phyloP scores from a whole-genome alignment of 2,113 vertebrate species.

The Geothlypis trichas region DNA sequence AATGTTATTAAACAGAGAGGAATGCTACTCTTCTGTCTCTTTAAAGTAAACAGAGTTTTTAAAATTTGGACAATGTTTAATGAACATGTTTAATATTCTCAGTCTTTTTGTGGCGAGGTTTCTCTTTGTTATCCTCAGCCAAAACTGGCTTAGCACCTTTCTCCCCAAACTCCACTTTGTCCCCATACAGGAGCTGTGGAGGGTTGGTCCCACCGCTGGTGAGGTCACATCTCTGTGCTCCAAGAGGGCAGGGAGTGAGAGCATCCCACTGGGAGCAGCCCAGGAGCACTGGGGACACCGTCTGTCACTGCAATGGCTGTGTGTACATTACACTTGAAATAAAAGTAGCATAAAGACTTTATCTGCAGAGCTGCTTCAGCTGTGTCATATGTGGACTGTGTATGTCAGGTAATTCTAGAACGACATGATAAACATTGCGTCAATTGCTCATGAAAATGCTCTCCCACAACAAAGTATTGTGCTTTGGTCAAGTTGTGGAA shows the following conservation, averaged over 20 bases:
- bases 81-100: not conserved
- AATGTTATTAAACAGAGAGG: not conserved
- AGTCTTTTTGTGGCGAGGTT: not conserved
- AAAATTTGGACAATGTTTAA: not conserved
- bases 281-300: not conserved
- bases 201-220: not conserved
- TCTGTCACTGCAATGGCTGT: not conserved
- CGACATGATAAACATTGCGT: not conserved
- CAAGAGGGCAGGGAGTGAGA: not conserved
- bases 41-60: not conserved
- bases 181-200: not conserved
- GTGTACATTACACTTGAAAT: not conserved
- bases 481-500: not conserved
- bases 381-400: not conserved
- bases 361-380: not conserved
- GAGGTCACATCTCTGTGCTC: rapidly evolving
- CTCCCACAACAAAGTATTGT: not conserved
- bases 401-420: not conserved
- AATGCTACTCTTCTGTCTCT: not conserved
- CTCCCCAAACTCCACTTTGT: not conserved
- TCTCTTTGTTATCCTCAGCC: not conserved
- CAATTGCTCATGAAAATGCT: not conserved
- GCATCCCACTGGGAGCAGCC: not conserved
- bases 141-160: not conserved
- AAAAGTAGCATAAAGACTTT: not conserved